phyloP scores from a whole-genome alignment of 1,140 invertebrate genomes.

The Rhopalosiphum padi region DNA sequence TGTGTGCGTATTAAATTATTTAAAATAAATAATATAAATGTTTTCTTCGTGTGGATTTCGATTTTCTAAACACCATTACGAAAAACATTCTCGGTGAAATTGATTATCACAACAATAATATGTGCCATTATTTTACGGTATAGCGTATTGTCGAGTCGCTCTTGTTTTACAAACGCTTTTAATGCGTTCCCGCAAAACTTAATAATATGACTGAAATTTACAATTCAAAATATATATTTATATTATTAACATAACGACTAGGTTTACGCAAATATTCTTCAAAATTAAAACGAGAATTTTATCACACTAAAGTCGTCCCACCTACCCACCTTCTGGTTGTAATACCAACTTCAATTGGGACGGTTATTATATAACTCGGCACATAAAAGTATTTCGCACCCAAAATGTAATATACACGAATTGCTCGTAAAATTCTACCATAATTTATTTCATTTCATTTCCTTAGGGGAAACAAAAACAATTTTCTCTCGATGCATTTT shows the following conservation, averaged over 20 bases:
- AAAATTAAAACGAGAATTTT: constrained; percentile 27
- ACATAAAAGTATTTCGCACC: constrained; percentile 48
- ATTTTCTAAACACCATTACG: neutral
- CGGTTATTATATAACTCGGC: constrained; percentile 29
- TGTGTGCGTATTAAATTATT: no score
- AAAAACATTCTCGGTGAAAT: neutral
- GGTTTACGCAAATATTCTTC: neutral
- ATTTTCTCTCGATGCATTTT: neutral
- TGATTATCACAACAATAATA: constrained; percentile 2
- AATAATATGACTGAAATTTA: neutral
- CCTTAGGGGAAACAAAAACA: constrained; percentile 15
- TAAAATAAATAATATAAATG: neutral
- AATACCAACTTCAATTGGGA: constrained; percentile 17
- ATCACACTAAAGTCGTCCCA: neutral
- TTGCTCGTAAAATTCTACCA: constrained; percentile 32
- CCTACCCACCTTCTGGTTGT: constrained; percentile 11
- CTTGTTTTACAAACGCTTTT: neutral
- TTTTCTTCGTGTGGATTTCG: neutral
- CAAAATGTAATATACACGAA: constrained; percentile 42
- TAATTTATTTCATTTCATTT: constrained; percentile 46
- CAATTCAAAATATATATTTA: neutral
- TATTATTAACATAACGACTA: neutral
- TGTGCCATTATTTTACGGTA: neutral
- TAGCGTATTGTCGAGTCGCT: neutral
- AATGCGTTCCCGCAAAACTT: neutral